Percentiles rank a stretch among this genome's conserved stretches.
These are phyloP conservation scores for Lapara coniferarum DNA, from an alignment of 2,888 invertebrate species.

Conservation along the genomic window DNA sequence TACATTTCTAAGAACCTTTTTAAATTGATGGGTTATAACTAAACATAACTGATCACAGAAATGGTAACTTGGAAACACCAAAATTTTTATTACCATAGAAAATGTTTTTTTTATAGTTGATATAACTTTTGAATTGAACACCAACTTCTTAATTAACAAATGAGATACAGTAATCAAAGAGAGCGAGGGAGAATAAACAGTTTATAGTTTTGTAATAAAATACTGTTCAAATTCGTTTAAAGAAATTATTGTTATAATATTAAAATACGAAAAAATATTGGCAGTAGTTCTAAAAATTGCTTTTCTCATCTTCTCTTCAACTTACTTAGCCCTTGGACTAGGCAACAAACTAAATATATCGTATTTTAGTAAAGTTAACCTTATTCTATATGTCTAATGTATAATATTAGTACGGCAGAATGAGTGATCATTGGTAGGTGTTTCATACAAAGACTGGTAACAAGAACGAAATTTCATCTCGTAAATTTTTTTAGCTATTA, in stretches of 20 bases:
- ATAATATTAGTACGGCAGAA: slow-evolving; percentile 18
- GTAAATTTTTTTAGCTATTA: neutral
- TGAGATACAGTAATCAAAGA: neutral
- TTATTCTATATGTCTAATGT: neutral
- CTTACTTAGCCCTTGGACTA: neutral
- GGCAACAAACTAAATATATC: neutral
- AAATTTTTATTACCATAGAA: neutral
- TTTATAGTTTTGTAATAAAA: neutral
- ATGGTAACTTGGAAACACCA: slow-evolving; percentile 57
- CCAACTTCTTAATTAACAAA: neutral
- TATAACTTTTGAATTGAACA: neutral
- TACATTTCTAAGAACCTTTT: slow-evolving; percentile 22
- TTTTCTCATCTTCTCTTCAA: neutral
- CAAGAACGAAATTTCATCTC: slow-evolving; percentile 21
- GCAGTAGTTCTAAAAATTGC: neutral
- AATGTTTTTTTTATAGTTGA: neutral
- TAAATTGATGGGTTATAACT: slow-evolving; percentile 44
- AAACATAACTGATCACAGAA: slow-evolving; percentile 62
- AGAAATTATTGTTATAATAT: neutral
- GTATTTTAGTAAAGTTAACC: neutral
- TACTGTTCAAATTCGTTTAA: neutral
- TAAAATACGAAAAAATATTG: neutral
- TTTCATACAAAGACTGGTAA: slow-evolving; percentile 19
- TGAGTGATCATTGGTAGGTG: slow-evolving; percentile 10
- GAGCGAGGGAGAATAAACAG: neutral